Conservation (phyloP, 2,797 vertebrate genomes). For the Agapornis canus region DNA sequence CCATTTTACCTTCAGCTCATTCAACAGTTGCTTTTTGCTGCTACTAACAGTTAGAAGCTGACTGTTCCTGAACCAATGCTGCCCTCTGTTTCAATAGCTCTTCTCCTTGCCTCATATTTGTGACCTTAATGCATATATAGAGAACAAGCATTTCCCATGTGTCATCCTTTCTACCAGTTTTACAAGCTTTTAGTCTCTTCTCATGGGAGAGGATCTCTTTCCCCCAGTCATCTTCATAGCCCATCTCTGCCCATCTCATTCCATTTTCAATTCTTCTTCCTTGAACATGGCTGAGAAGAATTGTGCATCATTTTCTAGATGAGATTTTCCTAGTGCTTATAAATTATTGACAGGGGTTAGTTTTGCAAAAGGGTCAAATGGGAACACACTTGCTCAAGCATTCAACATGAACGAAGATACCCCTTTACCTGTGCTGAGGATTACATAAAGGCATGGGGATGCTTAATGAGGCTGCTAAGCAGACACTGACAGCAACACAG, state of each 20-base stretch:
- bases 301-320: constrained; percentile 31
- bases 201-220: background rate
- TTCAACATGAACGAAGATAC: background rate
- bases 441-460: background rate
- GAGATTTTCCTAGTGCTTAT: constrained; percentile 1
- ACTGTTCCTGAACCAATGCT: background rate
- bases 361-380: background rate
- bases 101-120: background rate
- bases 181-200: constrained; percentile 8
- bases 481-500: background rate
- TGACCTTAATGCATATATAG: background rate
- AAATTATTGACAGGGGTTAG: constrained; percentile 45
- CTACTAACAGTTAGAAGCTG: background rate
- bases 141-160: background rate
- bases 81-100: constrained; percentile 3
- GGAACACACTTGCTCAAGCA: constrained; percentile 5
- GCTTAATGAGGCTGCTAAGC: background rate
- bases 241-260: background rate
- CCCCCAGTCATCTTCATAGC: background rate
- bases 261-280: constrained; percentile 3
- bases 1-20: background rate
- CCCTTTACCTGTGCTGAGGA: background rate
- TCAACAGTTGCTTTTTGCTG: background rate
- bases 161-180: background rate
- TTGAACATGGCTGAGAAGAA: constrained; percentile 38